Conservation (phyloP, 2,113 vertebrate species). For the Terrapene triunguis region DNA sequence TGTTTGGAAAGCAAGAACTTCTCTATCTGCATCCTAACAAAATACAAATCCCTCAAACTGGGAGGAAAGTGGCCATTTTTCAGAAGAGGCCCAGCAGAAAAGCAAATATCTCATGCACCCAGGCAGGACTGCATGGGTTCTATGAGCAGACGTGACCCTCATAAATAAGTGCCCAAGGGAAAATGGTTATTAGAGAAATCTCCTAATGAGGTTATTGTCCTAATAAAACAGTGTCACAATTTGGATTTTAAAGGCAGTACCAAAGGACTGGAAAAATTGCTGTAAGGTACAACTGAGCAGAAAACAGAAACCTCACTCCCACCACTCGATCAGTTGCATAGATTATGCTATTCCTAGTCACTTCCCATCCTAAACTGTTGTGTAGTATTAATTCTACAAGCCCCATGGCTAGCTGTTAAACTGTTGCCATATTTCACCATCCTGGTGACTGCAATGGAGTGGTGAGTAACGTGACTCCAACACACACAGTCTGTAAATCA, state of each 20-base stretch:
- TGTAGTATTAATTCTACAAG: too few relatives aligned
- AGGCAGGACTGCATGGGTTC: not conserved
- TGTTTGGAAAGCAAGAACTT: not conserved
- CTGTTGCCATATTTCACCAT: accelerated
- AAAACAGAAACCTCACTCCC: too few relatives aligned
- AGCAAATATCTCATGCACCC: not conserved
- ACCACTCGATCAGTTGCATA: too few relatives aligned
- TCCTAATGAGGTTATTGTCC: too few relatives aligned
- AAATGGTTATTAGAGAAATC: not conserved
- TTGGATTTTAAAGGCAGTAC: too few relatives aligned
- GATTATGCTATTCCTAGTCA: too few relatives aligned
- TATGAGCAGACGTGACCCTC: not conserved
- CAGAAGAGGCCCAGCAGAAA: not conserved
- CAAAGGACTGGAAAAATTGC: too few relatives aligned
- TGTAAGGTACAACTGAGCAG: too few relatives aligned
- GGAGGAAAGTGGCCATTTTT: not conserved
- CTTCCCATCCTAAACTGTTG: too few relatives aligned
- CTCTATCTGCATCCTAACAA: not conserved
- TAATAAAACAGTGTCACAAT: too few relatives aligned
- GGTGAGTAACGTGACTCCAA: accelerated
- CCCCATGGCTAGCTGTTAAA: too few relatives aligned
- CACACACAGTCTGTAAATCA: not conserved
- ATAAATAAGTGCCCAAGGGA: not conserved
- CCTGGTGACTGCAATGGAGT: not conserved
- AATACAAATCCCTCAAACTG: not conserved